Percentiles rank a stretch among this genome's conserved stretches.
phyloP scores from a whole-genome alignment of 2,113 vertebrate species.

The Jacana jacana region DNA sequence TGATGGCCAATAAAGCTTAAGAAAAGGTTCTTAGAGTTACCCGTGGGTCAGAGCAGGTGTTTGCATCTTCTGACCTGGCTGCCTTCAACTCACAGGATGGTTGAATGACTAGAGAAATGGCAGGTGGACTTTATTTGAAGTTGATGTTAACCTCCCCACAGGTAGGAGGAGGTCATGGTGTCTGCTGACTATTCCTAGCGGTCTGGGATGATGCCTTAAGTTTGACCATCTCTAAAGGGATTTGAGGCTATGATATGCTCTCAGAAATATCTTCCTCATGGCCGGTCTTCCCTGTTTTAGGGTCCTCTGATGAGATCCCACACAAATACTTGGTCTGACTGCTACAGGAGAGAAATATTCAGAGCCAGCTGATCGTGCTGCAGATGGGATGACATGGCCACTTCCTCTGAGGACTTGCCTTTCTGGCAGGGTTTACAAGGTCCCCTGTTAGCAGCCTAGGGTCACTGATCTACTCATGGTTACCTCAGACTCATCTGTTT shows the following conservation, averaged over 20 bases:
- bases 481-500: background rate
- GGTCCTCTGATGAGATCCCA: background rate
- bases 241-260: background rate
- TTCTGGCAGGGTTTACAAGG: background rate
- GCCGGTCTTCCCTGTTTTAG: background rate
- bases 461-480: background rate
- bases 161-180: background rate
- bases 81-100: background rate
- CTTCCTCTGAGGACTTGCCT: background rate
- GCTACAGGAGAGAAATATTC: rapidly evolving
- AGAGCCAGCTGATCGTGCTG: background rate
- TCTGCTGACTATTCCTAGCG: background rate
- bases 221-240: background rate
- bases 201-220: background rate
- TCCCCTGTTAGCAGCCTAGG: rapidly evolving
- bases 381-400: background rate
- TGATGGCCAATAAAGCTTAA: background rate
- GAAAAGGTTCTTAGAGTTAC: background rate
- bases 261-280: background rate
- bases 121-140: background rate
- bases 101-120: background rate
- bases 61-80: background rate
- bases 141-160: background rate
- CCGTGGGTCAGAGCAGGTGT: background rate
- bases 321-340: background rate